These are phyloP conservation scores for Brachyhypopomus occidentalis DNA, from an alignment of 2,113 vertebrate genomes.

Conservation along the genomic window DNA sequence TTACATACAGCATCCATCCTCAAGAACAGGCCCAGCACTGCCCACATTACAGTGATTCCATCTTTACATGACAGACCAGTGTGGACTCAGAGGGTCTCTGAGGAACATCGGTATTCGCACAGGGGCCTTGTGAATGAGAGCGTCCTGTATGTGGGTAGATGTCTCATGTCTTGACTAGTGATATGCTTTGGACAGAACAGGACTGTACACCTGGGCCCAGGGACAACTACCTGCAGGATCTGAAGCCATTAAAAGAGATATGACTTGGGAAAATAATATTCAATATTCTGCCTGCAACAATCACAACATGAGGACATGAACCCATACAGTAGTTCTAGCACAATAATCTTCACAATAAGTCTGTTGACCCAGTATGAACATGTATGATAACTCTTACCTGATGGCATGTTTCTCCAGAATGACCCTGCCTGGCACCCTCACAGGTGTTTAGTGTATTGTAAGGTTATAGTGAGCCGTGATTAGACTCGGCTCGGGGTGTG, in stretches of 20 bases:
- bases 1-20: not conserved
- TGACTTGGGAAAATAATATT: not conserved
- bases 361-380: not conserved
- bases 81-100: not conserved
- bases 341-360: not conserved
- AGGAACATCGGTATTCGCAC: not conserved
- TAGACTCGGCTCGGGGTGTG: conserved; percentile 5
- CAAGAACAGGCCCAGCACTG: not conserved
- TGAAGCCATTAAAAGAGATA: not conserved
- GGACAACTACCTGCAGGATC: too few relatives aligned
- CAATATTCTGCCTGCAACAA: too few relatives aligned
- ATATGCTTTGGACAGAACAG: not conserved
- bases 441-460: conserved; percentile 27
- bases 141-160: not conserved
- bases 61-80: not conserved
- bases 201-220: not conserved
- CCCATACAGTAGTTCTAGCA: too few relatives aligned
- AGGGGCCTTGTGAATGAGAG: not conserved
- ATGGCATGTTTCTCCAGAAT: conserved; percentile 16
- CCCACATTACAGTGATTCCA: not conserved
- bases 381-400: not conserved
- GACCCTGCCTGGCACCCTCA: not conserved
- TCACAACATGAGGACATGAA: too few relatives aligned
- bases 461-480: not conserved
- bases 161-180: not conserved